Evolutionary conservation across 2,113 vertebrate genomes (phyloP), one percentile per base, ranked within the genome.

Genomic region (Podarcis raffonei): DNA sequence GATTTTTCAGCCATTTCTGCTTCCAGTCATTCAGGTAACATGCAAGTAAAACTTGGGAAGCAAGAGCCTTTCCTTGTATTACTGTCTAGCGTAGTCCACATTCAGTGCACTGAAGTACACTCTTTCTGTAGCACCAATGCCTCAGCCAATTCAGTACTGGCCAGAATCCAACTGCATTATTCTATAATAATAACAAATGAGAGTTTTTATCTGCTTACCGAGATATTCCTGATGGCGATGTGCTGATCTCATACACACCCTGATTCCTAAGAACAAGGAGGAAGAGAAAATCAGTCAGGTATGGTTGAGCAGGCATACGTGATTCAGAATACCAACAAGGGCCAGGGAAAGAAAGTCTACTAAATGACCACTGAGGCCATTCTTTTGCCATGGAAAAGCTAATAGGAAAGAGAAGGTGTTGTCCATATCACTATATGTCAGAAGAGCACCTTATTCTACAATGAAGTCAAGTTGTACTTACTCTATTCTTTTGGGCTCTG

Each of bases 171-270:
- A 71, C 18, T 2, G 0, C 0, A 0, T 4, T 7, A 3, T 27
- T 35, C 71, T 32, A 2, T n/a, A 84, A 32, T 2, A 84, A 25
- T 84, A 76, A 84, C 6, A 12, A 7, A 92, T 68, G 65, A 9
- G 30, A 0, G 0, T 23, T 16, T 53, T 62, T 37, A 77, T 13
- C 74, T 62, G 90, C 98, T 97, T 89, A 99, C 99, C 97, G 97
- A 87, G 99, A 99, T 66, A 98, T 71, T 15, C 98, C 99, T 25
- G 96, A 96, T 2, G 98, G 97, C 11, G 91, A 96, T 16, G 88
- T 83, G 94, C 99, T 99, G 95, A 99, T 98, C 81, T 98, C 98
- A 95, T 98, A 97, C 18, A 97, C 94, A 25, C 99, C 98, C 2
- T 95, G 96, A 81, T 97, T 95, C 91, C 98, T 99, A 94, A 80